Evolutionary conservation across 2,888 invertebrate species (phyloP).

Genomic region (Lycaena phlaeas): DNA sequence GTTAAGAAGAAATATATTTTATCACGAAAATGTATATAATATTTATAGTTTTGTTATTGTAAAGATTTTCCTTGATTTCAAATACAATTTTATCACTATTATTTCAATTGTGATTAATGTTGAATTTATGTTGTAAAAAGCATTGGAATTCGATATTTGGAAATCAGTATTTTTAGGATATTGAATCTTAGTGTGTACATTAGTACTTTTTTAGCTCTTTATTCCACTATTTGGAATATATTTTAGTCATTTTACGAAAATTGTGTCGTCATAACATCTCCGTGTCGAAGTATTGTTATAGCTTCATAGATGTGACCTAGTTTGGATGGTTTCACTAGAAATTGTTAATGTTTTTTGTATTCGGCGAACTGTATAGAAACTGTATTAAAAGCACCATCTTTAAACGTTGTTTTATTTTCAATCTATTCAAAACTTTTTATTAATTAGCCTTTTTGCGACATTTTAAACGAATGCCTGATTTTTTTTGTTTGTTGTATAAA

Average conservation of each 20-base stretch:
- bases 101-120: background rate
- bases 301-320: slow-evolving; percentile 19
- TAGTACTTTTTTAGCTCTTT: background rate
- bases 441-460: too few relatives aligned
- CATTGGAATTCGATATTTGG: background rate
- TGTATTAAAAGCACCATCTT: slow-evolving; percentile 67
- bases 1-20: background rate
- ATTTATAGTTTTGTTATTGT: too few relatives aligned
- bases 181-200: too few relatives aligned
- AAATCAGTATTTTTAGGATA: background rate
- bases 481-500: too few relatives aligned
- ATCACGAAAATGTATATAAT: too few relatives aligned
- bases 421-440: too few relatives aligned
- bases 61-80: too few relatives aligned
- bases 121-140: background rate
- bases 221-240: too few relatives aligned
- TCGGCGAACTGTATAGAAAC: slow-evolving; percentile 61
- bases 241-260: too few relatives aligned
- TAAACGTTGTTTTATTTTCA: slow-evolving; percentile 31
- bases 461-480: too few relatives aligned
- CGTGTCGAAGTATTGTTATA: slow-evolving; percentile 26
- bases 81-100: too few relatives aligned
- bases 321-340: slow-evolving; percentile 36
- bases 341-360: slow-evolving; percentile 62
- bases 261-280: slow-evolving; percentile 2